Base-by-base conservation (phyloP, 2,888 invertebrate genomes). In the Leptinotarsa rubiginosa region DNA sequence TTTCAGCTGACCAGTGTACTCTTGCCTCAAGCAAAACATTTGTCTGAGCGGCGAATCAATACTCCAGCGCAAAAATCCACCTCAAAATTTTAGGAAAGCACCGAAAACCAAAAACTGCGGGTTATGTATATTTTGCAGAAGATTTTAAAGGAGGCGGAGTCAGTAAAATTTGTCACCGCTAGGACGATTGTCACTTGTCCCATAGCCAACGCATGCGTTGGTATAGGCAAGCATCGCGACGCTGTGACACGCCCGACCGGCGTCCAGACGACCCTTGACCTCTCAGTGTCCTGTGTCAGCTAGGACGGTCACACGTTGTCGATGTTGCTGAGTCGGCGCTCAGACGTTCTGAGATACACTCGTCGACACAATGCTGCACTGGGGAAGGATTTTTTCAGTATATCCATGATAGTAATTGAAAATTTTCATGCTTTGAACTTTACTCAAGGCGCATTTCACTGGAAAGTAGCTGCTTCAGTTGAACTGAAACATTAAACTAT, bases 181-280 rank as follows among this genome's bases (percentile, higher is more conserved):
- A 83, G 83, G 83, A 84, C 85, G 87, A 87, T 84, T 86, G 87
- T 88, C 87, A 85, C 87, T 86, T 87, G 87, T 87, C 86, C 84
- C 85, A 83, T 80, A 80, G 81, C 82, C 79, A 81, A 86, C 87
- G 87, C 87, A 83, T 84, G 87, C 88, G 87, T 84, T 80, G 86
- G 86, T 87, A 87, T 87, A 87, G 87, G 87, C 85, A 31, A 31
- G 31, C 85, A 87, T 86, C 86, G 86, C 86, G 86, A 86, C 86
- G 86, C 83, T 84, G 86, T 84, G 87, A 87, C 87, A 87, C 87
- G 87, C 88, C 87, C 87, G 87, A 83, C 87, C 87, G 87, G 83
- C 84, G 84, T 85, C 84, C 86, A 85, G 83, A 83, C 87, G 87
- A 87, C 87, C 87, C 87, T 87, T 87, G 87, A 87, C 87, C 87